Evolutionary conservation across 2,888 invertebrate species (phyloP).

Genomic region (Gymnocheta viridis): DNA sequence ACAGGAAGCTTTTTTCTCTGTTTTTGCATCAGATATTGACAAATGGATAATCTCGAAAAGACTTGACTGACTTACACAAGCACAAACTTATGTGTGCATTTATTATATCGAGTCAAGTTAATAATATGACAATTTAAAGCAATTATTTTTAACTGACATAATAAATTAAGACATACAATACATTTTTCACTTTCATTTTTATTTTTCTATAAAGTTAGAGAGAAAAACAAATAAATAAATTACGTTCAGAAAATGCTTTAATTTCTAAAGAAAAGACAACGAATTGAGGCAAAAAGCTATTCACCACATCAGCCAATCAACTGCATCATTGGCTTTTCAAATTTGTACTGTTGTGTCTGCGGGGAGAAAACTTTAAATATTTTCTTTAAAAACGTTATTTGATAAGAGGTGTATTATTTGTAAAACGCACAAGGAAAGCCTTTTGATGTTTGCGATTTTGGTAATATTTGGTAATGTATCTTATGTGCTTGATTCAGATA

Average conservation of each 20-base stretch:
- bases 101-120: constrained; percentile 14
- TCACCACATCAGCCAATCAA: constrained; percentile 48
- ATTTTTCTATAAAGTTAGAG: neutral
- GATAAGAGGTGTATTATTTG: too few species aligned
- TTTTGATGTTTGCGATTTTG: too few species aligned
- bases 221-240: constrained; percentile 15
- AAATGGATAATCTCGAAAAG: too few species aligned
- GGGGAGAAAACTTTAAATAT: neutral
- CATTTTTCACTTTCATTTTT: constrained; percentile 59
- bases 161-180: constrained; percentile 38
- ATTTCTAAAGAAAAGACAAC: constrained; percentile 7
- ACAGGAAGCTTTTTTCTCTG: constrained; percentile 54
- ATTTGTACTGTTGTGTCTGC: neutral
- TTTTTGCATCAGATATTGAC: constrained; percentile 31
- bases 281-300: constrained; percentile 1
- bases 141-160: constrained; percentile 37
- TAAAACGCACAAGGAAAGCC: too few species aligned
- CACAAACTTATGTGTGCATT: neutral
- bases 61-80: too few species aligned
- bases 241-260: neutral
- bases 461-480: too few species aligned
- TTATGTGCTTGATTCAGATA: too few species aligned
- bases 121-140: constrained; percentile 48
- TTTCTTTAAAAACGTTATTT: too few species aligned
- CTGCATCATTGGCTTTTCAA: constrained; percentile 38